A percentile compares a stretch with the other conserved stretches of the same genome.
Evolutionary conservation across 2,113 vertebrate species (phyloP).

Genomic region (Oostethus manadensis): DNA sequence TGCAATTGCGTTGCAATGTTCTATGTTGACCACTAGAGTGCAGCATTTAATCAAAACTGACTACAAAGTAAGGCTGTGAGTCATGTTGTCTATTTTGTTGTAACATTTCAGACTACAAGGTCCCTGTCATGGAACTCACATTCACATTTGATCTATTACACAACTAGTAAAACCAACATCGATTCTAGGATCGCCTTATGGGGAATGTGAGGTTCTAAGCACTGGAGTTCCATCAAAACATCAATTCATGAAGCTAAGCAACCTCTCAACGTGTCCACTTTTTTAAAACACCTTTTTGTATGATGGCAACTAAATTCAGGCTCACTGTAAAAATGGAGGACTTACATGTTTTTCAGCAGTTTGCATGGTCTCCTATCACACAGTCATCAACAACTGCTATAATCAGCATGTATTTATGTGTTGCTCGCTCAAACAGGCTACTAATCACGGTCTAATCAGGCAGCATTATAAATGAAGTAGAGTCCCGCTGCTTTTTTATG

Average conservation of each 20-base stretch:
- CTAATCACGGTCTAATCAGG: slow-evolving; percentile 30
- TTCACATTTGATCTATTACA: neutral
- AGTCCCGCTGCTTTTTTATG: neutral
- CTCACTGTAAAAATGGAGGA: too few species aligned
- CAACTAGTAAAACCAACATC: neutral
- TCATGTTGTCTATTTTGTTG: neutral
- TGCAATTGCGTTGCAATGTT: slow-evolving; percentile 23
- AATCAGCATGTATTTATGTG: slow-evolving; percentile 27
- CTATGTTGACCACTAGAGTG: slow-evolving; percentile 32
- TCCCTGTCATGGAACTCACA: neutral
- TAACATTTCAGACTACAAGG: neutral
- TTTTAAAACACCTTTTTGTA: too few species aligned
- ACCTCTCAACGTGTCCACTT: too few species aligned
- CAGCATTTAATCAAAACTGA: slow-evolving; percentile 38
- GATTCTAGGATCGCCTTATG: neutral
- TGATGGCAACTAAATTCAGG: too few species aligned
- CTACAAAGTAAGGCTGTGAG: neutral
- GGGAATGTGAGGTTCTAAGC: neutral
- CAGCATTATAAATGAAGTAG: slow-evolving; percentile 21
- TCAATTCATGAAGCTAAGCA: too few species aligned
- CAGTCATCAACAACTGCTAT: neutral
- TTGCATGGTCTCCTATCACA: too few species aligned
- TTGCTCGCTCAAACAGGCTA: slow-evolving; percentile 5
- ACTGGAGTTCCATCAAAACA: too few species aligned
- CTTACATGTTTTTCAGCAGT: too few species aligned